Percentiles rank a stretch among this genome's conserved stretches.
These are phyloP conservation scores for Solenodon paradoxus DNA, from an alignment of 2,113 vertebrate genomes.

Conservation along the genomic window DNA sequence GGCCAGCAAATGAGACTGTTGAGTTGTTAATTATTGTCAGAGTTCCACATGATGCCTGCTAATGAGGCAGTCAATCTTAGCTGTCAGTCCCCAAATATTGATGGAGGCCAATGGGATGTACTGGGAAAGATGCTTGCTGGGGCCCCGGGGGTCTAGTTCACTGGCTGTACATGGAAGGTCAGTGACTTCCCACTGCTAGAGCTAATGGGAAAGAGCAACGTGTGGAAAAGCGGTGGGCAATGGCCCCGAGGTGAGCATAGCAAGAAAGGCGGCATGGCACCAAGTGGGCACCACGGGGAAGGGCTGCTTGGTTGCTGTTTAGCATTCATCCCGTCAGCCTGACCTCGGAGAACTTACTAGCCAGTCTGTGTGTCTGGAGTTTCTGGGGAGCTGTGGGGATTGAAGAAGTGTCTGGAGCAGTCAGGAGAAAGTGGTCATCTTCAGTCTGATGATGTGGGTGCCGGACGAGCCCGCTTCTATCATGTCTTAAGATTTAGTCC, in stretches of 20 bases:
- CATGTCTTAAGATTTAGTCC: not conserved
- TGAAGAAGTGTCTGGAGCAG: not conserved
- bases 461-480: not conserved
- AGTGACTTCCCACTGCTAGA: not conserved
- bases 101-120: conserved; percentile 71
- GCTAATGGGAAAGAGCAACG: not conserved
- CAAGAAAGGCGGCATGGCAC: not conserved
- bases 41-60: conserved; percentile 84
- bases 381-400: not conserved
- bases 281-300: not conserved
- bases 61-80: conserved; percentile 88
- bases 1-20: conserved; percentile 87
- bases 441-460: not conserved
- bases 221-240: not conserved
- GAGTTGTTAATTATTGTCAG: conserved; percentile 90
- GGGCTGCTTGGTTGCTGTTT: not conserved
- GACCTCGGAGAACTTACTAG: not conserved
- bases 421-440: not conserved
- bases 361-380: not conserved
- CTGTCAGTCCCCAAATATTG: conserved; percentile 82
- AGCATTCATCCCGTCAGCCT: not conserved
- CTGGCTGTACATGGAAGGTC: not conserved
- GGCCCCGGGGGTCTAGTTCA: not conserved
- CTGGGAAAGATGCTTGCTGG: not conserved
- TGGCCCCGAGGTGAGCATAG: not conserved